These are phyloP conservation scores for Pipa parva DNA, from an alignment of 2,113 vertebrate species.

Conservation along the genomic window DNA sequence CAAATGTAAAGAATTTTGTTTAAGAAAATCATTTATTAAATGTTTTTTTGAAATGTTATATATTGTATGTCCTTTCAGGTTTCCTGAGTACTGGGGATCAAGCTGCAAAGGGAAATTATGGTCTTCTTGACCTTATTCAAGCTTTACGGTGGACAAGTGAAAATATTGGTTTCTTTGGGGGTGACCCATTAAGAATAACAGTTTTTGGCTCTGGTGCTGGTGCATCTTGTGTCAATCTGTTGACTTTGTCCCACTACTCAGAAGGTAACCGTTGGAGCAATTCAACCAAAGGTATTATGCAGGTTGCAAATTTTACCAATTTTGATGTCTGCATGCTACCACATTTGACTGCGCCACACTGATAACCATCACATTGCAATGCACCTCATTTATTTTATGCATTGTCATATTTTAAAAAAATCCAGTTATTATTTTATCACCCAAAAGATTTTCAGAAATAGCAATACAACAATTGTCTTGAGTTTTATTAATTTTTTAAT, in stretches of 20 bases:
- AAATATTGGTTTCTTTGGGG: slow-evolving; percentile 96
- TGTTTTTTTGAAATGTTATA: too few species aligned
- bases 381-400: too few species aligned
- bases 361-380: too few species aligned
- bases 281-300: slow-evolving; percentile 97
- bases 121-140: slow-evolving; percentile 93
- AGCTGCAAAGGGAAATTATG: slow-evolving; percentile 96
- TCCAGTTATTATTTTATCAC: too few species aligned
- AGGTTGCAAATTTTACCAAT: slow-evolving; percentile 83
- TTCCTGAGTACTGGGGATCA: slow-evolving; percentile 98
- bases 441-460: too few species aligned
- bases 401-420: too few species aligned
- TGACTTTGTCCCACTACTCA: slow-evolving; percentile 98
- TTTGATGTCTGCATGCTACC: slow-evolving; percentile 84
- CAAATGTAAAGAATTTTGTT: neutral
- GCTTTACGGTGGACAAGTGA: slow-evolving; percentile 98
- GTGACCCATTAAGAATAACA: slow-evolving; percentile 94
- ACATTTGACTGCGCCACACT: slow-evolving; percentile 50
- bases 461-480: too few species aligned
- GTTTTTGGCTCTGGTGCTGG: slow-evolving; percentile 98
- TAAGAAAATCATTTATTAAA: neutral
- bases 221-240: slow-evolving; percentile 95
- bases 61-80: slow-evolving; percentile 61
- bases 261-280: slow-evolving; percentile 99
- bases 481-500: too few species aligned